These are phyloP conservation scores for Melanaphis sacchari DNA, from an alignment of 1,140 invertebrate species.

Conservation along the genomic window DNA sequence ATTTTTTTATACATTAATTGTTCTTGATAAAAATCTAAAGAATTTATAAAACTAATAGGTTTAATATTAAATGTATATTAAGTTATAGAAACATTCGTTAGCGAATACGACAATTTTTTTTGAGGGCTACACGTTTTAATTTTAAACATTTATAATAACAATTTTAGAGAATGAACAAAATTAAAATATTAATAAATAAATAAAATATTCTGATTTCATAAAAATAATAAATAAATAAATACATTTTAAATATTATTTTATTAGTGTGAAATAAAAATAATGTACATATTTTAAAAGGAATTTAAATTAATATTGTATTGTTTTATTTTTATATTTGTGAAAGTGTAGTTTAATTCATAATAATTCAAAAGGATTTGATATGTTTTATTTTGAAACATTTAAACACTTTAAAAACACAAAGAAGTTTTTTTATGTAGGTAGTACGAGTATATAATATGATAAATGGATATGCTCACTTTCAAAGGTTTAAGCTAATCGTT, in stretches of 20 bases:
- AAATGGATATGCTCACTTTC: not conserved
- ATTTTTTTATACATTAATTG: not conserved
- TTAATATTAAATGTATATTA: not conserved
- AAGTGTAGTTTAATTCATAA: not conserved
- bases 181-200: too few species aligned
- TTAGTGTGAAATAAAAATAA: not conserved
- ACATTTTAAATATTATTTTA: not conserved
- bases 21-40: not conserved
- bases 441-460: not conserved
- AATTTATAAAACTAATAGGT: not conserved
- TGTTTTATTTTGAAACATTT: not conserved
- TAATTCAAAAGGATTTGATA: not conserved
- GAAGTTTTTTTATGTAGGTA: not conserved
- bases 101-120: not conserved
- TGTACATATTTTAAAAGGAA: not conserved
- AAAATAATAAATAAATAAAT: not conserved
- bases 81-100: not conserved
- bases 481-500: conserved; percentile 44
- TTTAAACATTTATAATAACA: not conserved
- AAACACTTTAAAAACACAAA: conserved; percentile 11
- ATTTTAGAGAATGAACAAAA: not conserved
- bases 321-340: not conserved
- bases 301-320: not conserved
- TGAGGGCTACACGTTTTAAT: not conserved
- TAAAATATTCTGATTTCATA: not conserved